Evolutionary conservation across 2,888 invertebrate species (phyloP), one percentile per base, ranked within the genome.

Genomic region (Nemapogon koenigi): DNA sequence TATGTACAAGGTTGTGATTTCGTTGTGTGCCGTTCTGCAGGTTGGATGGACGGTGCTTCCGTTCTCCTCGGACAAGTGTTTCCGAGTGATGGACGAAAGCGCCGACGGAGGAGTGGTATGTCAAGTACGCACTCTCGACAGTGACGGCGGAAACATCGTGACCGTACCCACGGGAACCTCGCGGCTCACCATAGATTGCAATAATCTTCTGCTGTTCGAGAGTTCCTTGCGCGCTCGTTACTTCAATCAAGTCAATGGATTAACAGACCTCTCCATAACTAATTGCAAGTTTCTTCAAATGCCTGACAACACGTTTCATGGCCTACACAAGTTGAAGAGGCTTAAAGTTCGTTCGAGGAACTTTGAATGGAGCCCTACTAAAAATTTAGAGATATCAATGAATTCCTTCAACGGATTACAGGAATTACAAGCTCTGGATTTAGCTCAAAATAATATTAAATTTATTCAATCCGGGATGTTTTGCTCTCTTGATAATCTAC

Each of bases 381-480:
- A 88, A 65, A 85, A 83, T 50, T 82, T 94, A 54, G 91, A 92
- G 57, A 66, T 93, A 55, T 82, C 84, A 42, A 69, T 85, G 45
- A 85, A 83, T 50, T 85, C 89, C 45, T 85, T 94, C 55, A 83
- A 84, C 52, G 91, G 91, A 44, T 79, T 94, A 49, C 84, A 87
- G 54, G 91, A 92, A 65, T 78, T 94, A 36, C 89, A 89, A 61
- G 82, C 84, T 41, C 75, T 94, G 53, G 89, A 93, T 69, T 78
- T 94, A 64, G 86, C 87, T 56, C 87, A 89, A 69, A 94, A 91
- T 76, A 92, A 93, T 73, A 84, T 94, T 47, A 84, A 89, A 51
- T 85, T 86, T 46, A 64, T 94, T 58, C 91, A 93, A 30, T 87
- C 89, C 49, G 88, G 87, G 52, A 84, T 86, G 46, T 89, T 93